Evolutionary conservation across 1,140 invertebrate species (phyloP).

Genomic region (Paramacrobiotus metropolitanus): DNA sequence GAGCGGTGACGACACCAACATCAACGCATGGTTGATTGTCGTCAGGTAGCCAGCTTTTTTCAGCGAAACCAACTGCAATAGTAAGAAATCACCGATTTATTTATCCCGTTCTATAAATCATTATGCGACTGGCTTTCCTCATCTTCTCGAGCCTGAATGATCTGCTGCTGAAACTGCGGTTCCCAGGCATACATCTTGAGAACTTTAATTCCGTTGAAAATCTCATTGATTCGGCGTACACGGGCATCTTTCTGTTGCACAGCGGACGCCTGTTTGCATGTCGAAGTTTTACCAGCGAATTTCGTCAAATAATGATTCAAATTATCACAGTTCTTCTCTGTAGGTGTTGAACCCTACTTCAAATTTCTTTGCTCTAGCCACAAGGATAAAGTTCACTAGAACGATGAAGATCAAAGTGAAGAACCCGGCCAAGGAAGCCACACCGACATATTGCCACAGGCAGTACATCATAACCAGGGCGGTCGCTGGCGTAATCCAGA

Average conservation of each 20-base stretch:
- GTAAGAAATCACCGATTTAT: too few species aligned
- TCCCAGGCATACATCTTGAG: conserved; percentile 27
- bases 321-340: too few species aligned
- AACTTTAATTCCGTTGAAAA: conserved; percentile 77
- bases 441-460: not conserved
- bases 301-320: too few species aligned
- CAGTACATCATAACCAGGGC: not conserved
- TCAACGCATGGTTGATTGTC: not conserved
- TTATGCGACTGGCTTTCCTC: too few species aligned
- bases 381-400: not conserved
- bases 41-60: not conserved
- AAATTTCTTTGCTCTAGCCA: not conserved
- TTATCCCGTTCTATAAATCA: too few species aligned
- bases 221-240: conserved; percentile 83
- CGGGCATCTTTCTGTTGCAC: conserved; percentile 31
- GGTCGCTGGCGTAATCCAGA: not conserved
- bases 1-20: not conserved
- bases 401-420: not conserved
- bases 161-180: conserved; percentile 32
- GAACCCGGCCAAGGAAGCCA: not conserved
- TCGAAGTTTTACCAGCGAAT: too few species aligned
- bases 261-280: conserved; percentile 10
- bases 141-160: not conserved
- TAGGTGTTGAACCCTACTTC: not conserved
- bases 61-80: not conserved